Percentiles rank a stretch among this genome's conserved stretches.
These are phyloP conservation scores for Agrotis ipsilon DNA, from an alignment of 2,888 invertebrate genomes.

Conservation along the genomic window DNA sequence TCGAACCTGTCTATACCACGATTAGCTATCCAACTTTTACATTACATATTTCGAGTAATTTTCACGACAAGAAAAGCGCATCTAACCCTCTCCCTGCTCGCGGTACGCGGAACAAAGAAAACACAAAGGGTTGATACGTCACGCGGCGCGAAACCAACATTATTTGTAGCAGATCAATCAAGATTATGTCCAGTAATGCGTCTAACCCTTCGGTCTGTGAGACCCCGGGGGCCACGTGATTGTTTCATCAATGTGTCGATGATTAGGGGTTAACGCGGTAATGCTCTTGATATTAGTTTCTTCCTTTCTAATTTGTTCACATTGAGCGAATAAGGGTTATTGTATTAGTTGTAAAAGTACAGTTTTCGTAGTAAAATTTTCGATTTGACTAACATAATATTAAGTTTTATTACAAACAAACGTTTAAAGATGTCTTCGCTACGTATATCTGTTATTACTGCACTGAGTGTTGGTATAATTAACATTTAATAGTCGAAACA, in stretches of 20 bases:
- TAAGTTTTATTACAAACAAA: constrained; percentile 27
- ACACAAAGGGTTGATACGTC: constrained; percentile 69
- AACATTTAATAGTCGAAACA: constrained; percentile 55
- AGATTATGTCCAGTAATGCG: constrained; percentile 87
- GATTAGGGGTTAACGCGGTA: constrained; percentile 81
- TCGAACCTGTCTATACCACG: constrained; percentile 18
- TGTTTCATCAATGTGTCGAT: constrained; percentile 86
- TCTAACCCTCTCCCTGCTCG: constrained; percentile 69
- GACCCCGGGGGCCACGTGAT: constrained; percentile 75
- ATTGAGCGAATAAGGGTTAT: constrained; percentile 43
- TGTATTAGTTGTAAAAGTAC: constrained; percentile 18
- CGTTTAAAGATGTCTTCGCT: constrained; percentile 21
- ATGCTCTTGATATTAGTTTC: constrained; percentile 73
- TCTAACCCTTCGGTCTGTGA: constrained; percentile 80
- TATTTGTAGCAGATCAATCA: constrained; percentile 90
- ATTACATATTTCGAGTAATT: constrained; percentile 23
- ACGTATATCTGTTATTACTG: constrained; percentile 39
- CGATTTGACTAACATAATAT: constrained; percentile 6
- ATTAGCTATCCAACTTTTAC: constrained; percentile 4
- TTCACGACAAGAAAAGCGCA: constrained; percentile 72
- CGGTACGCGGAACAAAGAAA: constrained; percentile 68
- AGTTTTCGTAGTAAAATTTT: constrained; percentile 3
- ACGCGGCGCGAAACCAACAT: constrained; percentile 79
- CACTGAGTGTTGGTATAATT: constrained; percentile 39
- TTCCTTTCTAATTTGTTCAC: constrained; percentile 65